These are phyloP conservation scores for Anarrhichthys ocellatus DNA, from an alignment of 2,113 vertebrate species.

Conservation along the genomic window DNA sequence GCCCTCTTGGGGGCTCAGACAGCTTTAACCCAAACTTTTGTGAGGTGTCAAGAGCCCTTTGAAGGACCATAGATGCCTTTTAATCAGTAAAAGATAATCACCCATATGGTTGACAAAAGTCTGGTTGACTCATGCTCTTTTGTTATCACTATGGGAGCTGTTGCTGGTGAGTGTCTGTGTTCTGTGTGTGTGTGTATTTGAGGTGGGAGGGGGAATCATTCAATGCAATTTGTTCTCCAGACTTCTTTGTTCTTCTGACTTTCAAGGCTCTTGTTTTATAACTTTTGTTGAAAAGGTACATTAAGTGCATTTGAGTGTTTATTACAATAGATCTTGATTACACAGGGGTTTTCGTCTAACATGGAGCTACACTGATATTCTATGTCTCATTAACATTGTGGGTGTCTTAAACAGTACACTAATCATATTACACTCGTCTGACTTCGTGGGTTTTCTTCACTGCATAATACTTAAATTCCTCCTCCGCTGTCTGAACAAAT, in stretches of 20 bases:
- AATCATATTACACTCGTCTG: conserved; percentile 67
- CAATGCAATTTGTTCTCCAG: conserved; percentile 24
- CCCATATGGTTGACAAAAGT: conserved; percentile 75
- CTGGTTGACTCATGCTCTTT: conserved; percentile 67
- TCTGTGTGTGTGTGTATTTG: neutral
- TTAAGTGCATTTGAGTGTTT: conserved; percentile 55
- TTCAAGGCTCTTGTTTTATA: conserved; percentile 30
- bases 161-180: conserved; percentile 23
- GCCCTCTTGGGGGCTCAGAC: conserved; percentile 62
- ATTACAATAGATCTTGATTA: conserved; percentile 62
- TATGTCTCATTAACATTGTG: conserved; percentile 64
- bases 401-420: conserved; percentile 60
- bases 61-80: conserved; percentile 70
- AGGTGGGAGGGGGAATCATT: neutral
- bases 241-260: conserved; percentile 38
- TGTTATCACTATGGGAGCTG: conserved; percentile 58
- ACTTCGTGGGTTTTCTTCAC: conserved; percentile 44
- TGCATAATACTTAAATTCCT: conserved; percentile 36
- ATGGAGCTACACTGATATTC: conserved; percentile 38
- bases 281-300: conserved; percentile 35
- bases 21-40: conserved; percentile 70
- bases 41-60: conserved; percentile 71
- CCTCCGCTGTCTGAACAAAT: conserved; percentile 44
- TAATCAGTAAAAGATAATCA: conserved; percentile 77
- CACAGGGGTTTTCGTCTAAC: conserved; percentile 19